Percentiles rank a stretch among this genome's conserved stretches.
These are phyloP conservation scores for Drosophila anomalata DNA, from an alignment of 2,888 invertebrate genomes.

Conservation along the genomic window DNA sequence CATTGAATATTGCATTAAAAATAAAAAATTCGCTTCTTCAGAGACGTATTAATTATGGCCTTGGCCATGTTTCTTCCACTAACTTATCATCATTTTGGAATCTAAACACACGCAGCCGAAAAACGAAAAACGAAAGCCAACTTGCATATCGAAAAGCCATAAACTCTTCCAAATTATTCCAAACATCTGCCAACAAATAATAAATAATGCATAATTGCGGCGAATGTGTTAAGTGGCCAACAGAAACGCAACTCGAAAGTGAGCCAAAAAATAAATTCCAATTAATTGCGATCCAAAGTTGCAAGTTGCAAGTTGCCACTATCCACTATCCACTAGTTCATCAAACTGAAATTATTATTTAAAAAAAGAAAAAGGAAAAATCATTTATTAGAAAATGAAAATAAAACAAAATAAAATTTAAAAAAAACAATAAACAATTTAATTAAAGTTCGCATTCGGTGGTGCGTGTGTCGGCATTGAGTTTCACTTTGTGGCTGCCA, in stretches of 20 bases:
- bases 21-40: too few relatives aligned
- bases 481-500: constrained; percentile 48
- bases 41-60: constrained; percentile 16
- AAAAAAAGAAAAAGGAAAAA: neutral
- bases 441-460: constrained; percentile 26
- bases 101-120: constrained; percentile 8
- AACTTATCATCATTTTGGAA: constrained; percentile 6
- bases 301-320: constrained; percentile 33
- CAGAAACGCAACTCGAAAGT: constrained; percentile 59
- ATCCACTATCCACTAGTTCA: constrained; percentile 44
- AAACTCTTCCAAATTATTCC: neutral
- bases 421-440: constrained; percentile 34
- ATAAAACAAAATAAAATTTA: constrained; percentile 34
- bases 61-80: neutral
- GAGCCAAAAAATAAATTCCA: constrained; percentile 49
- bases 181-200: constrained; percentile 6
- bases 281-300: constrained; percentile 54
- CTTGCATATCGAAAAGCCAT: constrained; percentile 17
- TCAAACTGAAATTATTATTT: constrained; percentile 52
- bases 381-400: constrained; percentile 20
- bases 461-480: constrained; percentile 26
- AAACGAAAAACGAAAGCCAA: constrained; percentile 22
- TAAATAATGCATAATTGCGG: constrained; percentile 35
- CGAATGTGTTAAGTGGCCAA: constrained; percentile 29
- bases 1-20: too few relatives aligned